Base-by-base conservation (phyloP, 2,888 invertebrate genomes). In the Andrena fulva region DNA sequence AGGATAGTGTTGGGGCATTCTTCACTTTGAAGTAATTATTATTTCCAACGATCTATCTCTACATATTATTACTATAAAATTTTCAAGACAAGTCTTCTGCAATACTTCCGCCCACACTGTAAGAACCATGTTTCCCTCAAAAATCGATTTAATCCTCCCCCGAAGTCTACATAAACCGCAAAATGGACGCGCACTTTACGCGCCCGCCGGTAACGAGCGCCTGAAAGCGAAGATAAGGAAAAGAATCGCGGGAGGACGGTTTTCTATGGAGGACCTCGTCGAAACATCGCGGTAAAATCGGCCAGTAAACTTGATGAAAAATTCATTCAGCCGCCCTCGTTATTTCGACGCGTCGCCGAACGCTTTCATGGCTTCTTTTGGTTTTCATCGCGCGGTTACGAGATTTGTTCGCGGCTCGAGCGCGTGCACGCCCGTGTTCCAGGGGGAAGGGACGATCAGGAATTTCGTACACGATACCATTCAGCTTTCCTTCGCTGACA, bases 331-430 rank as follows among this genome's bases (percentile, higher is more conserved):
- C 74, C 5, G 16, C 48, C 67, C 83, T 84, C 84, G 83, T 84
- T 84, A 84, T 84, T 84, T 84, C 52, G 83, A 83, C 68, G 83
- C 84, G 50, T 75, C 78, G 84, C 64, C 60, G 83, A 60, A 69
- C 68, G 24, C 68, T 82, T 84, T 82, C 82, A 82, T 8, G 24
- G 24, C 7, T 16, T 12, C 33, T 64, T 52, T 54, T 8, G 56
- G 27, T 33, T 35, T 50, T 48, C 16, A 63, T 64, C 56, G 24
- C 52, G 64, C 29, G 48, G 31, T 56, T 54, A 50, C n/a, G 56
- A 74, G 74, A 69, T 77, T 76, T 64, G 24, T 64, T 62, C 60
- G 35, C 29, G 5, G 10, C 24, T 16, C 77, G 31, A 71, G 42
- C 24, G 27, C 8, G 1, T 20, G 4, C 10, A 56, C 24, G 10